Conservation (phyloP, 2,888 invertebrate species). For the Bellardia bayeri region DNA sequence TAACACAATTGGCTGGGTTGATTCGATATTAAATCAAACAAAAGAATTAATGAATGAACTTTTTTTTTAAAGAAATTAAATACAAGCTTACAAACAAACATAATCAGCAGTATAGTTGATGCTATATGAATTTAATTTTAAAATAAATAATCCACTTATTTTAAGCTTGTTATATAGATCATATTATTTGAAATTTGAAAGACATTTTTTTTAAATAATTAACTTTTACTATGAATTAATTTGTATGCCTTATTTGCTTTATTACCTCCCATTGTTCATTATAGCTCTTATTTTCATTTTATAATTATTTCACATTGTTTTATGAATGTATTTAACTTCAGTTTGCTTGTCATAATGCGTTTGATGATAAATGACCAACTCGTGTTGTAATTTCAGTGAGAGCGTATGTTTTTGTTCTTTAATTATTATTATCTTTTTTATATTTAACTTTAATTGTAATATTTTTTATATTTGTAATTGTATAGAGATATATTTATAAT, state of each 20-base stretch:
- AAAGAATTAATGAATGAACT: background rate
- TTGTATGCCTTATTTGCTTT: too few species aligned
- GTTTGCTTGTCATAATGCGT: background rate
- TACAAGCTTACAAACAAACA: background rate
- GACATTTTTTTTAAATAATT: too few species aligned
- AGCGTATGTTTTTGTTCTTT: background rate
- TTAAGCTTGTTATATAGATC: too few species aligned
- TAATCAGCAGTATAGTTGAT: background rate
- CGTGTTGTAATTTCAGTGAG: conserved; percentile 25
- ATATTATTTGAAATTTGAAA: too few species aligned
- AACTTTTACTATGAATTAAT: too few species aligned
- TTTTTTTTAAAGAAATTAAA: background rate
- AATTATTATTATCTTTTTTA: background rate
- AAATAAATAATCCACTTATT: too few species aligned
- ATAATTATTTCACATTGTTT: background rate
- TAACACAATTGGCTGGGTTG: too few species aligned
- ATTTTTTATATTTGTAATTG: background rate
- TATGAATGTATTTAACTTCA: background rate
- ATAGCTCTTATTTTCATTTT: background rate
- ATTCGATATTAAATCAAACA: too few species aligned
- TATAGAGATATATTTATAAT: background rate
- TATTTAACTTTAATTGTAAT: conserved; percentile 21
- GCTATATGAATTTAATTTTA: background rate
- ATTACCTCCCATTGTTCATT: too few species aligned
- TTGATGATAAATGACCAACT: background rate